Evolutionary conservation across 2,888 invertebrate species (phyloP), one percentile per base, ranked within the genome.

Genomic region (Plagodis dolabraria): DNA sequence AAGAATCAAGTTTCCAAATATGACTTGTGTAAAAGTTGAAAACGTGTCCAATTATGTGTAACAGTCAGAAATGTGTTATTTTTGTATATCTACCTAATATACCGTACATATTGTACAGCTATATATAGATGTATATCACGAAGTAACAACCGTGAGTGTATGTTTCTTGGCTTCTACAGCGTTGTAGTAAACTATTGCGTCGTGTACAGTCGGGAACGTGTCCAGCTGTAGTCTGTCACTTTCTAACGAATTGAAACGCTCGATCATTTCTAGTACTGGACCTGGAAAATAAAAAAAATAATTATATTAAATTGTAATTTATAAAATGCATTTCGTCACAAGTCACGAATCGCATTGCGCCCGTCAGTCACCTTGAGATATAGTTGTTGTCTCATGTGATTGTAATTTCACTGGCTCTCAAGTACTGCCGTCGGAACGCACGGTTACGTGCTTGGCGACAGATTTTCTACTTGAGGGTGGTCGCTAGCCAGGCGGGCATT

Each of bases 141-240:
- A 72, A 0, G 70, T 52, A 12, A 60, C 66, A 7, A 78, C 60
- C 0, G 79, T 77, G 44, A 88, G 68, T 0, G 77, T 57, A 5
- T 79, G 75, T 60, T 73, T 76, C 68, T 78, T 80, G 5, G 72
- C 63, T 42, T 83, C 77, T 7, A 78, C 54, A 40, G 86, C 75
- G 58, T 84, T 83, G 79, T 84, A 87, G 69, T 81, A 93, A 0
- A 94, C 86, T 5, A 96, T 95, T 0, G 96, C 96, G 78, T 96
- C 96, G 76, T 95, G 95, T 0, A 96, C 94, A 0, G 96, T 95
- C 0, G 96, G 96, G 77, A 95, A 96, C 11, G 94, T 94, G 54
- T 92, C 92, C 68, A 95, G 85, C 36, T 92, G 89, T 10, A 93
- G 87, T 38, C 91, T 83, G 50, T 94, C 94, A 0, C 86, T 67